These are phyloP conservation scores for Bursaphelenchus mucronatus DNA, from an alignment of 1,140 invertebrate species.

Conservation along the genomic window DNA sequence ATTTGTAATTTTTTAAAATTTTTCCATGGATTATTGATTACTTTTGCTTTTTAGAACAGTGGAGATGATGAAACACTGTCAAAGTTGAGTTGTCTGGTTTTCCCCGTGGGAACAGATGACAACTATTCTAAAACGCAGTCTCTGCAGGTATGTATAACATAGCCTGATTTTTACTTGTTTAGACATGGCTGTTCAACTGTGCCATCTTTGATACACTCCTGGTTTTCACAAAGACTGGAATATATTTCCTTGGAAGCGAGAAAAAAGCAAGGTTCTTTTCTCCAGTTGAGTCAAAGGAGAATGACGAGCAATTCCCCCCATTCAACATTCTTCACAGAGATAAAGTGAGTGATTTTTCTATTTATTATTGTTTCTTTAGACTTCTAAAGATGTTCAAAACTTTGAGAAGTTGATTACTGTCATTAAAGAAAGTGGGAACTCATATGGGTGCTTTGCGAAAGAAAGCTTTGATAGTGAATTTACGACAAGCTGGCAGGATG, in stretches of 20 bases:
- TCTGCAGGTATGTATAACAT: constrained; percentile 34
- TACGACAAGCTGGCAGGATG: constrained; percentile 80
- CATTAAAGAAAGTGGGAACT: constrained; percentile 80
- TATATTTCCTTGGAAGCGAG: constrained; percentile 88
- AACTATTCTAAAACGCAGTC: constrained; percentile 51
- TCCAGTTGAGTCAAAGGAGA: constrained; percentile 79
- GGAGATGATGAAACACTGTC: constrained; percentile 27
- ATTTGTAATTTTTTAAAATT: not conserved
- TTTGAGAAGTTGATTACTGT: constrained; percentile 79
- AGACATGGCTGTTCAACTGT: constrained; percentile 95
- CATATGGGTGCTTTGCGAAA: constrained; percentile 84
- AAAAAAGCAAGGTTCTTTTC: constrained; percentile 96
- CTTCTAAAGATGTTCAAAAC: constrained; percentile 89
- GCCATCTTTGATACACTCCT: constrained; percentile 91
- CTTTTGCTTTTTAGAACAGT: constrained; percentile 38
- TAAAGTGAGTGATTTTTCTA: constrained; percentile 67
- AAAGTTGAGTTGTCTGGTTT: constrained; percentile 24
- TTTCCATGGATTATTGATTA: constrained; percentile 2
- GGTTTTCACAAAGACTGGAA: constrained; percentile 76
- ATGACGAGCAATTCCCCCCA: constrained; percentile 72
- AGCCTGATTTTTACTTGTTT: constrained; percentile 38
- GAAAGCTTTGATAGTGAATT: constrained; percentile 89
- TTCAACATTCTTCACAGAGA: constrained; percentile 84
- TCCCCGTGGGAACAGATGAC: constrained; percentile 36
- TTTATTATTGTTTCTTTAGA: constrained; percentile 65